phyloP scores from a whole-genome alignment of 2,113 vertebrate genomes.

The Sturnira hondurensis region DNA sequence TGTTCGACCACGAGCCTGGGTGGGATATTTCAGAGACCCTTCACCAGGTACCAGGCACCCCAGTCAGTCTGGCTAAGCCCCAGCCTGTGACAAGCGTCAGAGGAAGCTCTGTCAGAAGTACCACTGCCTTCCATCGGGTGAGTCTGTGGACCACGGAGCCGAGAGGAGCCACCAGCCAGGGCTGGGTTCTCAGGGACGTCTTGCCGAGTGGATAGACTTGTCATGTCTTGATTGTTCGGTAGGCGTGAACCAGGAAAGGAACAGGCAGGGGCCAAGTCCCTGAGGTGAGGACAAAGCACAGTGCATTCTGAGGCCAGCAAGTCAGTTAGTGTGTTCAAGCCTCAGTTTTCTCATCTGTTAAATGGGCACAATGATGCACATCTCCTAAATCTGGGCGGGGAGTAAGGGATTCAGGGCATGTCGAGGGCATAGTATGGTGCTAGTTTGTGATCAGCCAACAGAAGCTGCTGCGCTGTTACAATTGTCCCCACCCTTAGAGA shows the following conservation, averaged over 20 bases:
- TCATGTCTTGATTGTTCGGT: no score
- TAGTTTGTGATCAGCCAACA: accelerated
- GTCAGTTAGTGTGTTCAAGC: no score
- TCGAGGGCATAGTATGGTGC: no score
- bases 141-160: background rate
- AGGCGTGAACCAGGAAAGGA: background rate
- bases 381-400: background rate
- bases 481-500: accelerated
- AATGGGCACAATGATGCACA: background rate
- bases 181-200: background rate
- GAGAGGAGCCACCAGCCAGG: background rate
- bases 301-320: background rate
- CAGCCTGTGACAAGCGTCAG: background rate
- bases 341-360: background rate
- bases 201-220: background rate
- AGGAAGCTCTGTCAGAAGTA: accelerated
- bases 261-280: background rate
- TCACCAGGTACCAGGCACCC: background rate
- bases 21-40: background rate
- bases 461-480: accelerated
- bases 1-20: background rate
- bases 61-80: background rate
- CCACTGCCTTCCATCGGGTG: no score
- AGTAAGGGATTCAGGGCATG: accelerated
- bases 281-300: background rate